Conservation (phyloP, 2,797 vertebrate genomes). For the Leptatherina wallacei region DNA sequence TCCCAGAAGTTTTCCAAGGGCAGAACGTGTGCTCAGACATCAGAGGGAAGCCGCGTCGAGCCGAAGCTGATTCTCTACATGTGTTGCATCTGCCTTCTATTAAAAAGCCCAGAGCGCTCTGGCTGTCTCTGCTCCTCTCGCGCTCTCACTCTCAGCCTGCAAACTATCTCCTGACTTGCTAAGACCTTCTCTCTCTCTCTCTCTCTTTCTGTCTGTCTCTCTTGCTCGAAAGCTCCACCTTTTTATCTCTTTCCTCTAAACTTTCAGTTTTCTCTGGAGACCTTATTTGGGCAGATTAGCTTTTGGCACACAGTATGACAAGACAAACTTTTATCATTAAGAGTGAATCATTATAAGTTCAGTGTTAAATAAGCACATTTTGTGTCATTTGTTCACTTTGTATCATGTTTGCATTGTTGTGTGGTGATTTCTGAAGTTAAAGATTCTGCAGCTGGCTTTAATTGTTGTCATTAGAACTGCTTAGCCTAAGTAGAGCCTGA, state of each 20-base stretch:
- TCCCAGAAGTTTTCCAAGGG: slow-evolving; percentile 85
- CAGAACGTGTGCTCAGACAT: slow-evolving; percentile 88
- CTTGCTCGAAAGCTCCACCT: slow-evolving; percentile 22
- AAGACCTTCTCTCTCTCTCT: slow-evolving; percentile 44
- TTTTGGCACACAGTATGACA: slow-evolving; percentile 2
- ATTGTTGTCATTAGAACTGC: neutral
- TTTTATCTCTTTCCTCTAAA: slow-evolving; percentile 47
- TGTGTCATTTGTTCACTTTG: neutral
- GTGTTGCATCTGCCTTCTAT: slow-evolving; percentile 81
- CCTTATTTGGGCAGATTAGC: slow-evolving; percentile 39
- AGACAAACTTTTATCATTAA: neutral
- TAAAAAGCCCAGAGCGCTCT: slow-evolving; percentile 75
- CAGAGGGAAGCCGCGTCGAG: slow-evolving; percentile 83
- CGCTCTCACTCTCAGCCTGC: slow-evolving; percentile 63
- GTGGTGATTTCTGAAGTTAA: slow-evolving; percentile 4
- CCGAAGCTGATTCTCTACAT: slow-evolving; percentile 86
- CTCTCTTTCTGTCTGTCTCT: slow-evolving; percentile 43
- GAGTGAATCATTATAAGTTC: neutral
- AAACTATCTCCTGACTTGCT: slow-evolving; percentile 65
- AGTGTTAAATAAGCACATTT: neutral
- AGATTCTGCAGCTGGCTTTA: neutral
- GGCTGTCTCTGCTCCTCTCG: slow-evolving; percentile 58
- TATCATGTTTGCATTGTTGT: slow-evolving; percentile 1
- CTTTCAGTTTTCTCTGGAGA: slow-evolving; percentile 44
- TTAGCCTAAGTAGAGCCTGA: slow-evolving; percentile 3